Base-by-base conservation (phyloP, 2,888 invertebrate species). In the Mesorhabditis spiculigera region DNA sequence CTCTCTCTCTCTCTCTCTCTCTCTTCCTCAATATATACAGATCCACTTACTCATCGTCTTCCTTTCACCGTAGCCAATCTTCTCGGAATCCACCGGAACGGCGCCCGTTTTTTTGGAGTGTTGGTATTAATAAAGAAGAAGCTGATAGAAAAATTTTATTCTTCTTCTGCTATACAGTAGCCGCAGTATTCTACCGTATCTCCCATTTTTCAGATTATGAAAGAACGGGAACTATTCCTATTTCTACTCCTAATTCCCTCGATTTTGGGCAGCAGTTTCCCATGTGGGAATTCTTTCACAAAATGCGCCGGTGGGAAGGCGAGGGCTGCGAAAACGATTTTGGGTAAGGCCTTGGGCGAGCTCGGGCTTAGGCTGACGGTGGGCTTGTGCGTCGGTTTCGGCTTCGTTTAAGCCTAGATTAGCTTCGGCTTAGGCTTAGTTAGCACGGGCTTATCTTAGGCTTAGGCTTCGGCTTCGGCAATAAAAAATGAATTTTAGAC, bases 211-310 rank as follows among this genome's bases (percentile, higher is more conserved):
- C 28, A 28, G 28, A 28, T 28, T 28, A 28, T 28, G 28, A 28
- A 28, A 28, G 28, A 28, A 28, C 28, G 28, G 3, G 1, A 28
- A 28, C 28, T 28, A 28, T 43, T 68, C 13, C 4, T 68, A 28
- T 41, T 63, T 43, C 8, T 16, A 6, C 64, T 43, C 5, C 0
- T n/a, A 16, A 28, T 45, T 4, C 64, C 45, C 13, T 16, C 63
- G 5, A 45, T 61, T 16, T 45, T 50, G 43, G 65, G 77, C 28
- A 74, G 75, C 63, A 79, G 80, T 42, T 82, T 82, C 70, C 82
- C 82, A 6, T 83, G 83, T 70, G 83, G 83, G 28, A 74, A 77
- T 5, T 82, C 82, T 66, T 83, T 83, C 64, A 74, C 80, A 42
- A 81, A 81, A 5, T 83, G 83, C 67, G 71, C 72, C 16, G 71